These are phyloP conservation scores for Invenusta paracnida DNA, from an alignment of 2,888 invertebrate species.

Conservation along the genomic window DNA sequence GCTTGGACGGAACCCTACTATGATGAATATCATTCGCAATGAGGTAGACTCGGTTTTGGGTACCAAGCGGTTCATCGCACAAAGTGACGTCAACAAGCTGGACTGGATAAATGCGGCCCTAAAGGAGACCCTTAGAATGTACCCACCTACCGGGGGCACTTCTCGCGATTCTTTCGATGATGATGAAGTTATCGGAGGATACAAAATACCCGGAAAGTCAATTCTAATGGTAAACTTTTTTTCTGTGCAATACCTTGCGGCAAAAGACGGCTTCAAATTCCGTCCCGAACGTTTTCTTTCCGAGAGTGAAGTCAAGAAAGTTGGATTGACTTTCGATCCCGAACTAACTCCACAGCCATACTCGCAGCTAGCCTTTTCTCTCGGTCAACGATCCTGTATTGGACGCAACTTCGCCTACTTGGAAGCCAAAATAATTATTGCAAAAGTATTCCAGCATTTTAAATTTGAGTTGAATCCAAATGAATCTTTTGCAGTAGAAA, in stretches of 20 bases:
- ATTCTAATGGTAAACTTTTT: conserved; percentile 35
- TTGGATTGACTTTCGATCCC: neutral
- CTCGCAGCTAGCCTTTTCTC: conserved; percentile 8
- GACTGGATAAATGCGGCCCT: conserved; percentile 42
- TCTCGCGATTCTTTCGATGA: conserved; percentile 40
- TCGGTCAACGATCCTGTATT: conserved; percentile 37
- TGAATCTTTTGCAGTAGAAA: conserved; percentile 41
- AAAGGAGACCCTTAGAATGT: conserved; percentile 45
- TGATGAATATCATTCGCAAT: conserved; percentile 43
- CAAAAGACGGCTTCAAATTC: neutral
- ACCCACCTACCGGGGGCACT: conserved; percentile 44
- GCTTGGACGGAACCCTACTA: conserved; percentile 44
- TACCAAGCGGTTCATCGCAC: conserved; percentile 30
- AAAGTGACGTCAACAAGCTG: conserved; percentile 43
- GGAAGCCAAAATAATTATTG: conserved; percentile 43
- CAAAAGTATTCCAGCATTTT: conserved; percentile 43
- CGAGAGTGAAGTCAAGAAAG: too few relatives aligned
- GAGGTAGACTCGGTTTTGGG: conserved; percentile 44
- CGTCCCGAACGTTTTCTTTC: conserved; percentile 10
- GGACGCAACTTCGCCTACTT: conserved; percentile 36
- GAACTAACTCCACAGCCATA: neutral
- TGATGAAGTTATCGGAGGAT: conserved; percentile 25
- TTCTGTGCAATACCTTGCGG: neutral
- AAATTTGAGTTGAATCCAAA: conserved; percentile 37
- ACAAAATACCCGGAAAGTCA: neutral